phyloP scores from a whole-genome alignment of 2,113 vertebrate genomes.

The Carettochelys insculpta region DNA sequence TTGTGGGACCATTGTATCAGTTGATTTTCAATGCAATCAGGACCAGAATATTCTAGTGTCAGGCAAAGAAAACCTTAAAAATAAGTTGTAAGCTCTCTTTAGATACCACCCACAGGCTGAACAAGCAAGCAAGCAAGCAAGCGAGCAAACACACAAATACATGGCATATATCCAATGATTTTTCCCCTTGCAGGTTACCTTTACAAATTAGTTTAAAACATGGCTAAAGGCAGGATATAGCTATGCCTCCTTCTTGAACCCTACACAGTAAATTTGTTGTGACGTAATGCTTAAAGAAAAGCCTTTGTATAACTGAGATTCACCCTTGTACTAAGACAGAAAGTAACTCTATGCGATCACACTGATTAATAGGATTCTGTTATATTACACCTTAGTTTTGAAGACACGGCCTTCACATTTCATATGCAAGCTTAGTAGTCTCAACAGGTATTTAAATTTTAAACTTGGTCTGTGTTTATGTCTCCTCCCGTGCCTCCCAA shows the following conservation, averaged over 20 bases:
- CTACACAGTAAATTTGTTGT: not conserved
- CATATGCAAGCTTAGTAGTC: not conserved
- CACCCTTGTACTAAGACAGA: not conserved
- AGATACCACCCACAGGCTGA: not conserved
- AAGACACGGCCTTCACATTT: not conserved
- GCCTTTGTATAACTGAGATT: not conserved
- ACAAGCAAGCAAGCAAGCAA: too few relatives aligned
- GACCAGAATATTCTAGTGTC: not conserved
- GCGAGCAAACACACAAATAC: not conserved
- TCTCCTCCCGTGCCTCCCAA: not conserved
- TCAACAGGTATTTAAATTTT: not conserved
- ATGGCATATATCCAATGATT: accelerated
- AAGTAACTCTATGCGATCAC: not conserved
- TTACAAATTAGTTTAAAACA: not conserved
- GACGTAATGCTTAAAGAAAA: not conserved
- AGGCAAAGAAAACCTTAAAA: not conserved
- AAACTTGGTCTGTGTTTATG: not conserved
- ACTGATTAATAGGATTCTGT: not conserved
- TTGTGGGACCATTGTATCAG: not conserved
- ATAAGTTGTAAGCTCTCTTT: not conserved
- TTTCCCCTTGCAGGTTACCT: accelerated
- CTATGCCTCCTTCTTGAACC: not conserved
- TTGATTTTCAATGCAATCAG: not conserved
- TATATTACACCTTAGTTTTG: conserved; percentile 2
- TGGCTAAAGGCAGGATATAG: not conserved